phyloP scores from a whole-genome alignment of 2,888 invertebrate genomes.

The Netelia fuscicornis region DNA sequence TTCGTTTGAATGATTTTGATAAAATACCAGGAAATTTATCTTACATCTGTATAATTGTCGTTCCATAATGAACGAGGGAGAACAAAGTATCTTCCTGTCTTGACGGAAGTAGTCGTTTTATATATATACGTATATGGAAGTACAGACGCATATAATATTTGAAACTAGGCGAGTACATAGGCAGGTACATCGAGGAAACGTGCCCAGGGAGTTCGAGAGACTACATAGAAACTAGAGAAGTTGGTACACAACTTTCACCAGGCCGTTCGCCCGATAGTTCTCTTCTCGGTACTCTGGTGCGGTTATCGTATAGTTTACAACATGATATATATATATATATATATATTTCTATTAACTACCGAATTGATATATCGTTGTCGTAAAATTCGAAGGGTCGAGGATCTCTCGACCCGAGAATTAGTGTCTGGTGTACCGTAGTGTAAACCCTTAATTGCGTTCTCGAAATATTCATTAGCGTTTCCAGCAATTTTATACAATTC shows the following conservation, averaged over 20 bases:
- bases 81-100: too few species aligned
- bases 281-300: constrained; percentile 49
- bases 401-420: too few species aligned
- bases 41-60: too few species aligned
- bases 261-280: constrained; percentile 41
- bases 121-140: neutral
- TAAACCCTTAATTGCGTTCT: too few species aligned
- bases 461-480: too few species aligned
- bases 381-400: too few species aligned
- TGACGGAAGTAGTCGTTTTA: neutral
- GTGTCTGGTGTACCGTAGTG: too few species aligned
- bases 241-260: constrained; percentile 67
- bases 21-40: too few species aligned
- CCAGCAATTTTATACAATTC: too few species aligned
- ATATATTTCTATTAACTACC: neutral
- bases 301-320: constrained; percentile 60
- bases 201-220: constrained; percentile 28
- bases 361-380: too few species aligned
- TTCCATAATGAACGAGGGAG: too few species aligned
- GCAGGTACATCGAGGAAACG: constrained; percentile 7
- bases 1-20: too few species aligned
- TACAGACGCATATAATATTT: neutral
- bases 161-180: constrained; percentile 39
- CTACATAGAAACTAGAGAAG: constrained; percentile 61
- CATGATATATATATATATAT: neutral